phyloP scores from a whole-genome alignment of 2,113 vertebrate species.

The Hemiscyllium ocellatum region DNA sequence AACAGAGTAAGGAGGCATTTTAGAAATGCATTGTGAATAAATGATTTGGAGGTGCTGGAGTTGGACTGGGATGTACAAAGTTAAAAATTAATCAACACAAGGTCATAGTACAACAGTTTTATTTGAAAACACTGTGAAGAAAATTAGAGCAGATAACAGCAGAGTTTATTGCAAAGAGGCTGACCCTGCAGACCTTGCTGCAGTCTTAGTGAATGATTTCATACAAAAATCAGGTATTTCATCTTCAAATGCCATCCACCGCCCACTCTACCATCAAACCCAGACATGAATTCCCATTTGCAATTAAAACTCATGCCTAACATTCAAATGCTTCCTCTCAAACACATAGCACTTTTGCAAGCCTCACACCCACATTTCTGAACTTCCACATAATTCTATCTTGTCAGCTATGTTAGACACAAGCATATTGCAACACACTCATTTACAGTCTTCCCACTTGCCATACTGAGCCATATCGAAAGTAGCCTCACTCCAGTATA shows the following conservation, averaged over 20 bases:
- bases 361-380: neutral
- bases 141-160: neutral
- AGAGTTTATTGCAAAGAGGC: neutral
- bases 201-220: neutral
- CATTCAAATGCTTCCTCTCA: neutral
- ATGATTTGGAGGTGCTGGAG: neutral
- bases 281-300: neutral
- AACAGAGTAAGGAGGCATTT: neutral
- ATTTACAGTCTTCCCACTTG: neutral
- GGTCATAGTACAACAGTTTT: no score
- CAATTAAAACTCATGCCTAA: neutral
- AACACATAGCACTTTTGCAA: neutral
- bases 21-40: neutral
- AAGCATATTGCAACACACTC: neutral
- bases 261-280: neutral
- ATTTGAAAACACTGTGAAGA: neutral
- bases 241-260: neutral
- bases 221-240: neutral
- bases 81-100: no score
- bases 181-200: neutral
- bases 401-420: neutral
- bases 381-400: neutral
- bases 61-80: no score
- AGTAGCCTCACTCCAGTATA: neutral
- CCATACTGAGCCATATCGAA: neutral